Percentiles rank a stretch among this genome's conserved stretches.
These are phyloP conservation scores for Drosophila sp. DNA, from an alignment of 1,140 invertebrate species.

Conservation along the genomic window DNA sequence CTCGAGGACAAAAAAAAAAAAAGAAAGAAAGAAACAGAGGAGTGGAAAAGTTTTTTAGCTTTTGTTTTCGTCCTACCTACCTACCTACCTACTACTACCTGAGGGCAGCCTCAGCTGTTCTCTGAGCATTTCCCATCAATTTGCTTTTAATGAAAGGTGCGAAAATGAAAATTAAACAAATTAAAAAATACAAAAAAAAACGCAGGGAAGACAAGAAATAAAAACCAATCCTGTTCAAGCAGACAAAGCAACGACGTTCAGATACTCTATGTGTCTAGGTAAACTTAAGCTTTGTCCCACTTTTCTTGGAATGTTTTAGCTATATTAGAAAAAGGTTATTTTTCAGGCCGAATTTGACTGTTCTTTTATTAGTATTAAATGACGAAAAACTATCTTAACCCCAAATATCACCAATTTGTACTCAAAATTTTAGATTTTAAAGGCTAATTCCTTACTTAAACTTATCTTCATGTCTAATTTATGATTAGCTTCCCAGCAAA, in stretches of 20 bases:
- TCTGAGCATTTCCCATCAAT: conserved; percentile 72
- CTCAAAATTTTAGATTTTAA: too few species aligned
- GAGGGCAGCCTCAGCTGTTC: conserved; percentile 68
- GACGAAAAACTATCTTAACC: too few species aligned
- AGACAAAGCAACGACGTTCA: background rate
- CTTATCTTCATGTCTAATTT: too few species aligned
- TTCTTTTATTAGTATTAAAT: too few species aligned
- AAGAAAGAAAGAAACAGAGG: conserved; percentile 30
- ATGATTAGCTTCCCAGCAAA: too few species aligned
- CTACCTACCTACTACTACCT: background rate
- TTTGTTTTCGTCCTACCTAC: conserved; percentile 60
- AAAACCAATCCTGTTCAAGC: background rate
- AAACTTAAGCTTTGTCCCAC: too few species aligned
- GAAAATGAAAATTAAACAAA: conserved; percentile 80
- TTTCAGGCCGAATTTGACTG: too few species aligned
- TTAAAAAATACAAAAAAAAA: conserved; percentile 65
- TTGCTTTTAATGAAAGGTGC: conserved; percentile 77
- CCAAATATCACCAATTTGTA: too few species aligned
- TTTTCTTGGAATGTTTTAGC: too few species aligned
- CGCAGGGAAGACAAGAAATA: background rate
- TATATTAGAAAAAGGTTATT: too few species aligned
- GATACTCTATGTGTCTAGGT: background rate
- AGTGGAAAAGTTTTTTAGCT: conserved; percentile 45
- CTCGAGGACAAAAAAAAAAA: conserved; percentile 34
- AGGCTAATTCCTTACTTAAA: too few species aligned